Percentiles rank a stretch among this genome's conserved stretches.
These are phyloP conservation scores for Lasaia peninsularis DNA, from an alignment of 1,140 invertebrate genomes.

Conservation along the genomic window DNA sequence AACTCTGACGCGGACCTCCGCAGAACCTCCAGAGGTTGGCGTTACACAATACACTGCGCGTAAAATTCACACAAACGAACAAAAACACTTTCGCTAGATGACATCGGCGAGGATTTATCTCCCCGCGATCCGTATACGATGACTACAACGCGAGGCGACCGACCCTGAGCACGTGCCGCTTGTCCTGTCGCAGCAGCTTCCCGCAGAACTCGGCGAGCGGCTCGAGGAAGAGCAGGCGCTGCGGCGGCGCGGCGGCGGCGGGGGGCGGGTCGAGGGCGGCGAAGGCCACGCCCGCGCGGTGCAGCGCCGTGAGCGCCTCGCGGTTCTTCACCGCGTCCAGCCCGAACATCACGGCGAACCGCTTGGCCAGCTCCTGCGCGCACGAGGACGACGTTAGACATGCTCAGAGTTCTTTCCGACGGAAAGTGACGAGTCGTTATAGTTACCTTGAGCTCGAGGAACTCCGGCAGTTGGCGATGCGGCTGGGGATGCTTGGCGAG, in stretches of 20 bases:
- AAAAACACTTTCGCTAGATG: too few species aligned
- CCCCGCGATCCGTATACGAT: too few species aligned
- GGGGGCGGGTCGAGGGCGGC: constrained; percentile 82
- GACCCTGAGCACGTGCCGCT: constrained; percentile 85
- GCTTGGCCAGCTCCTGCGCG: constrained; percentile 92
- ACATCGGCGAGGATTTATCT: too few species aligned
- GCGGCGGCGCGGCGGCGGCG: constrained; percentile 88
- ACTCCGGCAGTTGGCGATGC: constrained; percentile 80
- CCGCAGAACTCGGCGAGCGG: constrained; percentile 97
- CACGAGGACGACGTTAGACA: too few species aligned
- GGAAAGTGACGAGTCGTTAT: too few species aligned
- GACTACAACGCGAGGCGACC: neutral
- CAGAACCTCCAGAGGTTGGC: too few species aligned
- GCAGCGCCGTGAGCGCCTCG: constrained; percentile 96
- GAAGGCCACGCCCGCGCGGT: constrained; percentile 95
- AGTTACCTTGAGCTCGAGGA: constrained; percentile 89
- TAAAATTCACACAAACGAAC: too few species aligned
- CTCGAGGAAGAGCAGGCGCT: constrained; percentile 94
- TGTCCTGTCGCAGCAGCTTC: constrained; percentile 97
- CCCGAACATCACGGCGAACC: constrained; percentile 98
- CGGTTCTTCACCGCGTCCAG: constrained; percentile 98
- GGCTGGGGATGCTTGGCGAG: constrained; percentile 39
- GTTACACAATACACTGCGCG: too few species aligned
- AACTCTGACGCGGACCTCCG: too few species aligned
- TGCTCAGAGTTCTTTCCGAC: too few species aligned